Percentiles rank a stretch among this genome's conserved stretches.
These are phyloP conservation scores for Caenorhabditis panamensis DNA, from an alignment of 2,888 invertebrate genomes.

Conservation along the genomic window DNA sequence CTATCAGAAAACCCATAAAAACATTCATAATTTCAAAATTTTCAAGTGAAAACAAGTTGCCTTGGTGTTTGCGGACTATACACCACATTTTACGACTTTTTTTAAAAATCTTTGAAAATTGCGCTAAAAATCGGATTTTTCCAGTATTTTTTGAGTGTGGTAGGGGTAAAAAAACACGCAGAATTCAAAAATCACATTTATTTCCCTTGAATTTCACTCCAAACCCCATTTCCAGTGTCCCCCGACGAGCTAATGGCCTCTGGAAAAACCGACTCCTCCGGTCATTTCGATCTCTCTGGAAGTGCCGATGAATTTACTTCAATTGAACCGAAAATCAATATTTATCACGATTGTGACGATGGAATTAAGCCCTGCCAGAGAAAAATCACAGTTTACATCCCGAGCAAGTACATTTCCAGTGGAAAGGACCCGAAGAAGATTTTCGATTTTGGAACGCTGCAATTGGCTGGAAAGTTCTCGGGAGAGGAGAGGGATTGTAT, in stretches of 20 bases:
- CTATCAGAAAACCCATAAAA: no score
- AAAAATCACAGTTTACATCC: slow-evolving; percentile 76
- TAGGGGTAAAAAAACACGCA: no score
- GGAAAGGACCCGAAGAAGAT: slow-evolving; percentile 71
- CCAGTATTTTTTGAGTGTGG: neutral
- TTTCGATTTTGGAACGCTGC: slow-evolving; percentile 70
- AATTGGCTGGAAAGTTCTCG: slow-evolving; percentile 70
- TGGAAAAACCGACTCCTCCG: slow-evolving; percentile 57
- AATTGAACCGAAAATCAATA: slow-evolving; percentile 68
- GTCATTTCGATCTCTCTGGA: slow-evolving; percentile 64
- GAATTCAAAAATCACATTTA: no score
- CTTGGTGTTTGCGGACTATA: no score
- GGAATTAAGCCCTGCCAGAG: slow-evolving; percentile 74
- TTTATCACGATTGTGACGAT: slow-evolving; percentile 64
- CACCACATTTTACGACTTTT: neutral
- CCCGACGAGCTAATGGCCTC: slow-evolving; percentile 69
- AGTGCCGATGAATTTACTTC: slow-evolving; percentile 68
- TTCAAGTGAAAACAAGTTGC: no score
- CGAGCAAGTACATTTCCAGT: slow-evolving; percentile 70
- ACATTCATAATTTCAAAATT: no score
- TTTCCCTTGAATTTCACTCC: neutral
- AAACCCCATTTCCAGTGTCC: slow-evolving; percentile 44
- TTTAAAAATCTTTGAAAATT: no score
- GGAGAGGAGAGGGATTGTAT: slow-evolving; percentile 71
- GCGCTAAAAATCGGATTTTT: neutral